Percentiles rank a stretch among this genome's conserved stretches.
phyloP scores from a whole-genome alignment of 2,113 vertebrate genomes.

The Pithys albifrons region DNA sequence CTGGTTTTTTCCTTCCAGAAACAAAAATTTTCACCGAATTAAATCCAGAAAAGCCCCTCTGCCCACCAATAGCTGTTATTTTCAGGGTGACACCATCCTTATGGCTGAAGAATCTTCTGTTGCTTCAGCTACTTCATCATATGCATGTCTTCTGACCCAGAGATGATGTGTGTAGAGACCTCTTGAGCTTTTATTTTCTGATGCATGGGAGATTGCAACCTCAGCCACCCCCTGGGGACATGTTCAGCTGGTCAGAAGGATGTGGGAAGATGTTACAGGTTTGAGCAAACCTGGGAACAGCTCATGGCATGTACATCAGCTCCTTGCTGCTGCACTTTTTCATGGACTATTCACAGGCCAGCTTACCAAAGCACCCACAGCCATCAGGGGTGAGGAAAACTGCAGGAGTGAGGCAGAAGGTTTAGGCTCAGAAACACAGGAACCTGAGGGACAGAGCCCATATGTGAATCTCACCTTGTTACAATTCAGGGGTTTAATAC shows the following conservation, averaged over 20 bases:
- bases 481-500: background rate
- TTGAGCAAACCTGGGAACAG: background rate
- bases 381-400: background rate
- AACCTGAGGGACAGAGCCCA: background rate
- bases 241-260: background rate
- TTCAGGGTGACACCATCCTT: background rate
- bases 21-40: background rate
- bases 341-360: fast-evolving
- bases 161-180: background rate
- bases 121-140: background rate
- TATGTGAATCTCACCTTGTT: background rate
- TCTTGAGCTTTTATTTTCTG: background rate
- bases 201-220: background rate
- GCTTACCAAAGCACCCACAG: background rate
- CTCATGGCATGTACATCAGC: fast-evolving
- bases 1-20: background rate
- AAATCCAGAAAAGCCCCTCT: background rate
- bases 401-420: background rate
- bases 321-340: background rate
- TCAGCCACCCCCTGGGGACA: background rate
- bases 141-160: background rate
- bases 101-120: background rate
- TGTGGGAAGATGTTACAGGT: background rate
- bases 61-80: background rate
- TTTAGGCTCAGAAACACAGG: background rate